Conservation (phyloP, 2,888 invertebrate genomes). For the Antheraea assamensis region DNA sequence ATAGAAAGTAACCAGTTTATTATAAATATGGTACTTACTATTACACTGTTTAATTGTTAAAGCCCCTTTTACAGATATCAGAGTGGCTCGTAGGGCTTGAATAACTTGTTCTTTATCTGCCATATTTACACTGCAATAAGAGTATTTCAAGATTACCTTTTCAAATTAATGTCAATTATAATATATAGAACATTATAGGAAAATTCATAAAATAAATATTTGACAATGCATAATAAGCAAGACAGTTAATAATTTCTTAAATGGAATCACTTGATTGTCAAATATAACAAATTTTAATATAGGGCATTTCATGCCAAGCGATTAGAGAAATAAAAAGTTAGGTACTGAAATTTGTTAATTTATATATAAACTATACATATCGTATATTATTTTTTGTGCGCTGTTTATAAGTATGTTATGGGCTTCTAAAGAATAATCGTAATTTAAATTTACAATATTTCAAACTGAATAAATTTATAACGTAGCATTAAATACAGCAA, state of each 20-base stretch:
- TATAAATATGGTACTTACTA: slow-evolving; percentile 64
- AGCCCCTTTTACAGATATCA: slow-evolving; percentile 78
- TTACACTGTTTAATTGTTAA: slow-evolving; percentile 76
- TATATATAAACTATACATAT: too few species aligned
- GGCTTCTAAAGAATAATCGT: too few species aligned
- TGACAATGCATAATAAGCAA: background rate
- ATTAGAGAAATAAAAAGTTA: too few species aligned
- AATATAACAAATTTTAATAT: too few species aligned
- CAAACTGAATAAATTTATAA: too few species aligned
- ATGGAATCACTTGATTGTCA: too few species aligned
- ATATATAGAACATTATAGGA: background rate
- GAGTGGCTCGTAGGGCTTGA: slow-evolving; percentile 72
- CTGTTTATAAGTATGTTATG: too few species aligned
- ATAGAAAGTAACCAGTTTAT: background rate
- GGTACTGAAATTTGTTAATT: too few species aligned
- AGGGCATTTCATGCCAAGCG: too few species aligned
- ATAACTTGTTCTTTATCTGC: slow-evolving; percentile 76
- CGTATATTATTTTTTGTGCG: too few species aligned
- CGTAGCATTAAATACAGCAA: too few species aligned
- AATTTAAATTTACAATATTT: too few species aligned
- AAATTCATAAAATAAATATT: background rate
- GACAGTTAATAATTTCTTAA: background rate
- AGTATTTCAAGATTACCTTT: background rate
- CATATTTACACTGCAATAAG: slow-evolving; percentile 44
- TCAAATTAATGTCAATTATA: background rate